A percentile compares a stretch with the other conserved stretches of the same genome.
Conservation (phyloP, 2,888 invertebrate genomes). For the Mesopsocus fuscifrons region DNA sequence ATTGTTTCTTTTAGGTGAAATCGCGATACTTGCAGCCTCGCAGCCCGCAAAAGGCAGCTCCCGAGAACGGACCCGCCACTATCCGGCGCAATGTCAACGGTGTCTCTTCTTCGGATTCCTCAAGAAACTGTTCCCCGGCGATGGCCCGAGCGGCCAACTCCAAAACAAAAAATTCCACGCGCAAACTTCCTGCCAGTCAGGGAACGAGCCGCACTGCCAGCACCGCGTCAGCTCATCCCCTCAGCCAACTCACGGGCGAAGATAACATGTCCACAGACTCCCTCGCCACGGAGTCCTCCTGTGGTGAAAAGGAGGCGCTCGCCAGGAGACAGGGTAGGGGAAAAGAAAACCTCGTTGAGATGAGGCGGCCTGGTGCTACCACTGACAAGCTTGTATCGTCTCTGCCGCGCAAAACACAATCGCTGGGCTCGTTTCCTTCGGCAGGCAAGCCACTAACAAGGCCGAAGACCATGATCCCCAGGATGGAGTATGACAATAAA, state of each 20-base stretch:
- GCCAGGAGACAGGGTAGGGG: constrained; percentile 6
- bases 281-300: constrained; percentile 21
- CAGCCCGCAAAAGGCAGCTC: constrained; percentile 20
- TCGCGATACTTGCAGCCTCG: constrained; percentile 44
- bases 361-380: constrained; percentile 2
- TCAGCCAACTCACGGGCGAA: constrained; percentile 14
- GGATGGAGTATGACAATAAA: neutral
- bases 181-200: constrained; percentile 23
- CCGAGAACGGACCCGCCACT: constrained; percentile 15
- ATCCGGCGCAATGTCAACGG: constrained; percentile 21
- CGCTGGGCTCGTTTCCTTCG: constrained; percentile 25
- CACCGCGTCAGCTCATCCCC: constrained; percentile 23
- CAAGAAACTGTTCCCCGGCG: constrained; percentile 47
- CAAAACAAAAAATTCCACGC: constrained; percentile 21
- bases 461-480: neutral
- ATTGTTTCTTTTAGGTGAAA: constrained; percentile 25
- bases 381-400: constrained; percentile 8
- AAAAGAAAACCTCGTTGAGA: constrained; percentile 10
- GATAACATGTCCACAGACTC: constrained; percentile 26
- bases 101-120: constrained; percentile 43
- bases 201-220: constrained; percentile 25
- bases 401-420: constrained; percentile 13
- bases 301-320: constrained; percentile 11
- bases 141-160: constrained; percentile 27
- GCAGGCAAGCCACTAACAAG: constrained; percentile 23